phyloP scores from a whole-genome alignment of 2,113 vertebrate genomes.

The Corvus moneduloides region DNA sequence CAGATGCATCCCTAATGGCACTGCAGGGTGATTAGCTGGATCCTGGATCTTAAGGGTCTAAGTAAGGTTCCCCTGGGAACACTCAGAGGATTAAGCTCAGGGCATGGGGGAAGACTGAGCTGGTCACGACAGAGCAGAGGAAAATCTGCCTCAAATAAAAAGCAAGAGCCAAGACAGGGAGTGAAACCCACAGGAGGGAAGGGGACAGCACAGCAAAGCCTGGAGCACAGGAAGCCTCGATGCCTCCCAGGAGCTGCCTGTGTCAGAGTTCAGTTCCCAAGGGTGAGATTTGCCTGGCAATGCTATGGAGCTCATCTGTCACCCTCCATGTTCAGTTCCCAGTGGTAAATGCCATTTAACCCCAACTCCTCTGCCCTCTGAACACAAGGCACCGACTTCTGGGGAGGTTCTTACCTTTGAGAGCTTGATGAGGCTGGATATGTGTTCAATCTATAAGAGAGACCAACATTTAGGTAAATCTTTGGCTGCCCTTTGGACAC shows the following conservation, averaged over 20 bases:
- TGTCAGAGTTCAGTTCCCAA: background rate
- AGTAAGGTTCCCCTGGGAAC: background rate
- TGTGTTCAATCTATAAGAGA: conserved; percentile 91
- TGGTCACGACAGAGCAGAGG: background rate
- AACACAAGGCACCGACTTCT: background rate
- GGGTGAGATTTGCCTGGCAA: background rate
- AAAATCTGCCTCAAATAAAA: background rate
- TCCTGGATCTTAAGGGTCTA: background rate
- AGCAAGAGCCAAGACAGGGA: background rate
- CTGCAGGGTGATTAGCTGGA: background rate
- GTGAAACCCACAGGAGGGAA: background rate
- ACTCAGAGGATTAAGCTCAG: background rate
- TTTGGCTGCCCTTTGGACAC: background rate
- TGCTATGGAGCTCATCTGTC: background rate
- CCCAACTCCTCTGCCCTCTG: background rate
- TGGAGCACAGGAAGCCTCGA: background rate
- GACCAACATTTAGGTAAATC: conserved; percentile 5
- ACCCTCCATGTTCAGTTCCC: background rate
- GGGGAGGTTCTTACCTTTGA: conserved; percentile 82
- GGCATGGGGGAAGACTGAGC: background rate
- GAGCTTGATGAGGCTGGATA: conserved; percentile 97
- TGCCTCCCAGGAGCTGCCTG: background rate
- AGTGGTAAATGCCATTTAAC: background rate
- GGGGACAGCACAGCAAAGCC: background rate
- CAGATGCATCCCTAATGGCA: background rate